Conservation (phyloP, 2,797 vertebrate species). For the Propithecus perrieri region DNA sequence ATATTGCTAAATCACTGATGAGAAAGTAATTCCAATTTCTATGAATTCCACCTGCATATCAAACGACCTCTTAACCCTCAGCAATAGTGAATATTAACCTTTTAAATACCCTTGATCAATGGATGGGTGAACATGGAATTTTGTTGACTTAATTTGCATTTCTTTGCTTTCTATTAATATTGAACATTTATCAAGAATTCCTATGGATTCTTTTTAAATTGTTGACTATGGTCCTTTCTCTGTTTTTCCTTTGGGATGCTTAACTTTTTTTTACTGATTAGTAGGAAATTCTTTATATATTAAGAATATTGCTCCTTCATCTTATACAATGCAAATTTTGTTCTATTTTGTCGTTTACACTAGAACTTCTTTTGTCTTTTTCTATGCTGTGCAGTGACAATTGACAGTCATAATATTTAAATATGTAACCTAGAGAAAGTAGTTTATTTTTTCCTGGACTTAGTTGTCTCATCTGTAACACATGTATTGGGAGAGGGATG, state of each 20-base stretch:
- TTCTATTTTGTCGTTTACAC: not conserved
- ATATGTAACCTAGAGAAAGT: not conserved
- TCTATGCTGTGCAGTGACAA: not conserved
- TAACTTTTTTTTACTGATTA: not conserved
- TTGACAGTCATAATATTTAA: not conserved
- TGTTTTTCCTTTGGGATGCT: not conserved
- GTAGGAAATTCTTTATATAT: not conserved
- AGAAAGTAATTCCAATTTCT: not conserved
- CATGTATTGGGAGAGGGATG: not conserved
- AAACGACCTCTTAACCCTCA: not conserved
- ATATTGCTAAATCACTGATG: not conserved
- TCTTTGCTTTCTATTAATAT: constrained; percentile 40
- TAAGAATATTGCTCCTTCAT: not conserved
- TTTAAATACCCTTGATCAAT: not conserved
- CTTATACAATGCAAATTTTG: not conserved
- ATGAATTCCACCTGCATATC: not conserved
- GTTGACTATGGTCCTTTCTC: not conserved
- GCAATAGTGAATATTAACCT: not conserved
- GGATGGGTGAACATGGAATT: not conserved
- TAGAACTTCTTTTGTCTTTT: constrained; percentile 32
- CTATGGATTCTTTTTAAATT: not conserved
- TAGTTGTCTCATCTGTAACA: not conserved
- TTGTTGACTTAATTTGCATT: not conserved
- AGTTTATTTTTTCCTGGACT: not conserved
- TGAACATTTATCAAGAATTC: constrained; percentile 32